phyloP scores from a whole-genome alignment of 2,888 invertebrate species.

The Cantharis flavilabris region DNA sequence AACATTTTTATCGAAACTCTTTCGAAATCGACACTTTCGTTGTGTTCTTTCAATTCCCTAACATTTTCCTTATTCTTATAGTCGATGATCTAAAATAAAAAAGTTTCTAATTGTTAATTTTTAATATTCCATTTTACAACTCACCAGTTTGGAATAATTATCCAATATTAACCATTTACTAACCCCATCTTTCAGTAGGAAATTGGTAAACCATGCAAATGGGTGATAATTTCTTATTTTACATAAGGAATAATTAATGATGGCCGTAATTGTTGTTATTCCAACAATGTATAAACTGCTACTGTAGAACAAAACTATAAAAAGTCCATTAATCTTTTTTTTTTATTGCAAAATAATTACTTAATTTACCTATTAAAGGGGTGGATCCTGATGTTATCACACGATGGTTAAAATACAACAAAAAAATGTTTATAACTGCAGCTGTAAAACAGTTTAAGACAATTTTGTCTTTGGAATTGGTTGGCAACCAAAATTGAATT shows the following conservation, averaged over 20 bases:
- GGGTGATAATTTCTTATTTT: slow-evolving; percentile 3
- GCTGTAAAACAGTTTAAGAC: slow-evolving; percentile 64
- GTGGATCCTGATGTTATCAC: slow-evolving; percentile 60
- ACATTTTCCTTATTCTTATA: slow-evolving; percentile 47
- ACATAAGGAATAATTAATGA: slow-evolving; percentile 6
- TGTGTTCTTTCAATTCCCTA: slow-evolving; percentile 50
- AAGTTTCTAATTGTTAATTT: not conserved
- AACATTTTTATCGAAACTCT: slow-evolving; percentile 39
- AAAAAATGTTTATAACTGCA: slow-evolving; percentile 62
- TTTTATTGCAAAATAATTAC: not conserved
- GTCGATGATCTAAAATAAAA: not conserved
- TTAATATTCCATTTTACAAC: not conserved
- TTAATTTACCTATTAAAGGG: slow-evolving; percentile 59
- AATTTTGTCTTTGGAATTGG: slow-evolving; percentile 68
- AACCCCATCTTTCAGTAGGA: not conserved
- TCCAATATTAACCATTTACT: slow-evolving; percentile 10
- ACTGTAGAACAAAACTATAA: slow-evolving; percentile 19
- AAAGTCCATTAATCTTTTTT: not conserved
- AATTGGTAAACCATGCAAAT: not conserved
- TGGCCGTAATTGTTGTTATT: not conserved
- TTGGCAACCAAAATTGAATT: slow-evolving; percentile 67
- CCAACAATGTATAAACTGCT: slow-evolving; percentile 13
- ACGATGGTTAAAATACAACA: slow-evolving; percentile 66
- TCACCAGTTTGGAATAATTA: not conserved
- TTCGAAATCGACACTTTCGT: slow-evolving; percentile 50